These are phyloP conservation scores for Caenorhabditis sp. DNA, from an alignment of 2,888 invertebrate species.

Conservation along the genomic window DNA sequence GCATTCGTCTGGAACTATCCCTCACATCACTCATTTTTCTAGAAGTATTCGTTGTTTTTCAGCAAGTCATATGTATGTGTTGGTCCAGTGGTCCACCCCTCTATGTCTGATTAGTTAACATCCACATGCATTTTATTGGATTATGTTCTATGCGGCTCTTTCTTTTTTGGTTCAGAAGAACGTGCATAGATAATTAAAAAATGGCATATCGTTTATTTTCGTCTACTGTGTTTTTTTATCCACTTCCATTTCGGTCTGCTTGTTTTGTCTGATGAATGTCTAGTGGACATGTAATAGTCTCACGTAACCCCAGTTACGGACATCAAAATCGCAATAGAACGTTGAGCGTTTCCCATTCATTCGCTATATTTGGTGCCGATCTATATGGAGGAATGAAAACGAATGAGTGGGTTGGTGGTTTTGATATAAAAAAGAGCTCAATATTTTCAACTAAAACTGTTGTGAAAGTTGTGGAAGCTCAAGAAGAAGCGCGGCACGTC, in stretches of 20 bases:
- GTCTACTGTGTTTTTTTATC: conserved; percentile 9
- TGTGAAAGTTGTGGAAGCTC: conserved; percentile 43
- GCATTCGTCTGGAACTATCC: not conserved
- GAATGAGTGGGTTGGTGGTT: conserved; percentile 14
- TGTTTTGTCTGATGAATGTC: not conserved
- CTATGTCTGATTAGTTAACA: conserved; percentile 45
- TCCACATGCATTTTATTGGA: conserved; percentile 39
- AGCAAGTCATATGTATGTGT: not conserved
- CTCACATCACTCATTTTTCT: not conserved
- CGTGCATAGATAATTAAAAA: conserved; percentile 48
- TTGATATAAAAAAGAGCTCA: conserved; percentile 32
- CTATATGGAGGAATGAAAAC: not conserved
- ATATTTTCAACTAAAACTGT: conserved; percentile 33
- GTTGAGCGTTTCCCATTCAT: not conserved
- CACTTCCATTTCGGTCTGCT: not conserved
- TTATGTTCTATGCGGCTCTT: conserved; percentile 37
- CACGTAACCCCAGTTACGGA: conserved; percentile 16
- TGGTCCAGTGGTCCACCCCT: conserved; percentile 15
- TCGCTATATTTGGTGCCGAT: too few species aligned
- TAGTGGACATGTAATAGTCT: conserved; percentile 21
- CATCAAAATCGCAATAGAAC: not conserved
- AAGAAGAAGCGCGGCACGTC: conserved; percentile 29
- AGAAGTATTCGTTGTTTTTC: conserved; percentile 2
- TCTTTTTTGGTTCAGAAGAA: conserved; percentile 16
- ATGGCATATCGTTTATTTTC: not conserved